Evolutionary conservation across 1,140 invertebrate genomes (phyloP), one percentile per base, ranked within the genome.

Genomic region (Tribolium castaneum): DNA sequence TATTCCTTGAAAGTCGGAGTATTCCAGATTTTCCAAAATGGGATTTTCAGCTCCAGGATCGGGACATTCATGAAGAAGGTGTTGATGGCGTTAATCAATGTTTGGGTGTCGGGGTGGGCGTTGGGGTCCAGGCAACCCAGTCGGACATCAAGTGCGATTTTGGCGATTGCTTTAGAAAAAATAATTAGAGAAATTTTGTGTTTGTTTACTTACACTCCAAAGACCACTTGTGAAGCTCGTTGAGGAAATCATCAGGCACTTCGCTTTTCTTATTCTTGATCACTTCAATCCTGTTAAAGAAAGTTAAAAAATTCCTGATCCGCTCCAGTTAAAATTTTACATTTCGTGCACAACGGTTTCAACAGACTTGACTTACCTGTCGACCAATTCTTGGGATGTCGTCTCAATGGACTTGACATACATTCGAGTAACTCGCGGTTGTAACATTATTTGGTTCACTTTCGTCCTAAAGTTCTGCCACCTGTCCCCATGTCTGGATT

Each of bases 61-160:
- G 95, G 94, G 3, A 96, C 93, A 77, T 95, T 94, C 34, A 94
- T 89, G 56, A 97, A 90, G 1, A 95, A 93, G 79, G 92, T 94
- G 83, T 95, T 95, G 0, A 95, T 94, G 0, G 94, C 94, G 81
- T 95, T 89, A 10, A 97, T 97, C 70, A 97, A 94, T 74, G 92
- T 91, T 83, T 95, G 93, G 0, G 94, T 94, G 80, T 97, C 94
- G 0, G 92, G 92, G 80, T 93, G 88, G 12, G 90, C 85, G 74
- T 93, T 87, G 2, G 89, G 87, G 14, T 93, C 91, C n/a, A 98
- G 87, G 73, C 95, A 97, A n/a, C 95, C 95, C n/a, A 97, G 88
- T 81, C 95, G 88, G 0, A 93, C 92, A 82, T 97, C 95, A 16
- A 97, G 87, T 1, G 95, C 95, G 12, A 98, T 93, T 59, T 93